Evolutionary conservation across 35 echinoderm and acorn worm species (phyloP), one percentile per base, ranked within the genome.

Genomic region (Patiria miniata): DNA sequence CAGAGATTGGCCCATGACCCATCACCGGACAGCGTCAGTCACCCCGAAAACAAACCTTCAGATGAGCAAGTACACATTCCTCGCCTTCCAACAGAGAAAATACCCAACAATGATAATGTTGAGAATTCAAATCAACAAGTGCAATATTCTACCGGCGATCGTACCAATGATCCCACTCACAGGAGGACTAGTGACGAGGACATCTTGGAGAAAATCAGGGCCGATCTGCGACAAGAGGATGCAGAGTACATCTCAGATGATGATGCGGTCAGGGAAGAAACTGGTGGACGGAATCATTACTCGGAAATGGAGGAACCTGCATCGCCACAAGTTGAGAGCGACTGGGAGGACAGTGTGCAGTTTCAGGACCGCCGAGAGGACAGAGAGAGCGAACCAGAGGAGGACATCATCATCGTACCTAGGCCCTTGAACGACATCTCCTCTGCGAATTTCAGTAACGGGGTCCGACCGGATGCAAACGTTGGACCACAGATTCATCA

Each of bases 391-490:
- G 44, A 19, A 10, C 36, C 38, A 50, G 61, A 59, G 55, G 92
- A 89, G 6, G 88, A 83, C 7, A 84, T 91, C 82, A 78, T 96
- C 19, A 87, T 81, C 59, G 83, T 97, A 40, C 91, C 91, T 2
- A 97, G 83, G 79, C 81, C 94, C 73, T 79, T 97, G 19, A 97
- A 97, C 84, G 94, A 97, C 52, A 61, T 97, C 0, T 90, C 87
- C 61, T 89, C 87, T 34, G 81, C 91, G 61, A 40, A 79, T 8
- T 93, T 93, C 39, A 83, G 86, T 68, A 85, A 89, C 61, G 61
- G 29, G 8, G 39, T 86, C 56, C 39, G 57, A 23, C 39, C 78
- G 8, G 84, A 92, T 86, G 61, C 79, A 37, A 58, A 81, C 52
- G 16, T 14, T 73, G 65, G 34, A 36, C 19, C 15, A 34, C 65